phyloP scores from a whole-genome alignment of 2,797 vertebrate genomes.

The Ptychobarbus kaznakovi region DNA sequence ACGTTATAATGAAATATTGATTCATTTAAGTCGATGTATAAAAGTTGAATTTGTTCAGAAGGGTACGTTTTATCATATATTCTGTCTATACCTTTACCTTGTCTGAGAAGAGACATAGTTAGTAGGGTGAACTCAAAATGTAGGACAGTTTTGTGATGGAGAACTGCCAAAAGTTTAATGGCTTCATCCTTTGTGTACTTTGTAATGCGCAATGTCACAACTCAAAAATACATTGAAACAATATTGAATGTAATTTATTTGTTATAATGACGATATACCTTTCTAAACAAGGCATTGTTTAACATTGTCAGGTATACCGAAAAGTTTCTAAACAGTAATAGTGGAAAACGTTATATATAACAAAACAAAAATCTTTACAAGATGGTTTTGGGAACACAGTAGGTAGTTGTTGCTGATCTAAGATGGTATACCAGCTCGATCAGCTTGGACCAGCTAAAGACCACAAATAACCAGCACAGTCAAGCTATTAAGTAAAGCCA shows the following conservation, averaged over 20 bases:
- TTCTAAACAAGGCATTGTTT: too few species aligned
- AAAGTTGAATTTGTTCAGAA: background rate
- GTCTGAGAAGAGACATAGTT: background rate
- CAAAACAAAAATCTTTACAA: background rate
- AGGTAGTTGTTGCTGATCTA: background rate
- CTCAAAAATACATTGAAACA: background rate
- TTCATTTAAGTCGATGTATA: background rate
- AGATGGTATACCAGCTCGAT: background rate
- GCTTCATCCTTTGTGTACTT: background rate
- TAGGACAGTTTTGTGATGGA: background rate
- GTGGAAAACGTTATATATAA: background rate
- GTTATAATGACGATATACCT: too few species aligned
- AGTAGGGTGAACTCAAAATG: background rate
- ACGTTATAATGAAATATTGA: background rate
- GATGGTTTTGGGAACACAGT: background rate
- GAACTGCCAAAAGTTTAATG: background rate
- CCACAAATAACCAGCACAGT: background rate
- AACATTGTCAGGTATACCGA: too few species aligned
- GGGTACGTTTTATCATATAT: background rate
- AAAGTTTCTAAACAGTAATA: background rate
- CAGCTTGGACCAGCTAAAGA: background rate
- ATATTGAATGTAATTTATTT: background rate
- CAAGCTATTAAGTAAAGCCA: background rate
- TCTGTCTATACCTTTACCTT: background rate
- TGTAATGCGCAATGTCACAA: background rate